Base-by-base conservation (phyloP, 2,113 vertebrate species). In the Gymnocephalus cernua region DNA sequence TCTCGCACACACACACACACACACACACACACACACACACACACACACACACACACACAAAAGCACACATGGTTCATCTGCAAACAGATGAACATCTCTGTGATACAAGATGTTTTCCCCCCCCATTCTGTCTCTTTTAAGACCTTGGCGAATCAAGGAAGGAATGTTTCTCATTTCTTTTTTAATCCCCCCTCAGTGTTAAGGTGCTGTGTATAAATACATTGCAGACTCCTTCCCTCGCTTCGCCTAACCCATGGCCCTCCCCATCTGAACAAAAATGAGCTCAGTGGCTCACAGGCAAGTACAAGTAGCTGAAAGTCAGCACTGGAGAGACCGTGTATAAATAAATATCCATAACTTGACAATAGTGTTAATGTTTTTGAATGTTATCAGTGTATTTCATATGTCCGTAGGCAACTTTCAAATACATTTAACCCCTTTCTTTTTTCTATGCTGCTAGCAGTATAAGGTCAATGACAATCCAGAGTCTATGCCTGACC, bases 131-230 rank as follows among this genome's bases (percentile, higher is more conserved):
- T 87, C 63, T 73, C 80, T 79, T 92, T 89, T 87, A 91, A 92
- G 83, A 92, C 91, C 89, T 54, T 53, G 74, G 86, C 61, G 79
- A 81, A 77, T 86, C 78, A 82, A 67, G 82, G 58, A 86, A 87
- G 75, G 59, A 84, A 76, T 93, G 75, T 90, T 91, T 89, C 89
- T 93, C 86, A 92, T 94, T 93, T 93, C 67, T 76, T 88, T 80
- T 93, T 88, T 91, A 90, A 94, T 91, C 91, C 91, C 83, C 76
- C 67, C 45, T 82, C 48, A 4, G 82, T 87, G 74, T 85, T 89
- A 79, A 78, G 65, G 63, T 90, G 86, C 62, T 73, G 72, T 56
- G 85, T 86, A 83, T 88, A 89, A 91, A 89, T 94, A 90, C 86
- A 86, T 81, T 81, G 51, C 84, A 56, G 56, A 7, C 74, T 57